Conservation (phyloP, 1,140 invertebrate genomes). For the Bombyx mandarina region DNA sequence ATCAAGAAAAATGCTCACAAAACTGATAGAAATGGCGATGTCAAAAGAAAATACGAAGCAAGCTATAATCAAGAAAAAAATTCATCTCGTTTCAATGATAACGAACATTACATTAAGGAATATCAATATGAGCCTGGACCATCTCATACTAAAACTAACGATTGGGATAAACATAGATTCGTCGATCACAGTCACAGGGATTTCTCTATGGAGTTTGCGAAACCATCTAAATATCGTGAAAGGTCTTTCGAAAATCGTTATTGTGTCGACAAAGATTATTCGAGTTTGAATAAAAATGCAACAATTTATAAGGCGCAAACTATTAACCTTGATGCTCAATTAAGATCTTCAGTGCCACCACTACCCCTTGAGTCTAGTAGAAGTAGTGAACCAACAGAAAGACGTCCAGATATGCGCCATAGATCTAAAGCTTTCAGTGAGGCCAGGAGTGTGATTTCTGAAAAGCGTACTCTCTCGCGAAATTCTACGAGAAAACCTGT, state of each 20-base stretch:
- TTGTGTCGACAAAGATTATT: slow-evolving; percentile 9
- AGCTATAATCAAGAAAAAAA: not conserved
- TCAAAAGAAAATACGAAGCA: too few species aligned
- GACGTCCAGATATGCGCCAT: slow-evolving; percentile 21
- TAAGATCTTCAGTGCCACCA: slow-evolving; percentile 26
- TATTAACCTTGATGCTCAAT: slow-evolving; percentile 36
- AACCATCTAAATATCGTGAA: slow-evolving; percentile 41
- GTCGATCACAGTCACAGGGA: slow-evolving; percentile 37
- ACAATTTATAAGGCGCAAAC: slow-evolving; percentile 45
- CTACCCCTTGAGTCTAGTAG: slow-evolving; percentile 7
- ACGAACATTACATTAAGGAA: slow-evolving; percentile 16
- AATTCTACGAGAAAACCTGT: slow-evolving; percentile 78
- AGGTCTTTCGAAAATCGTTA: slow-evolving; percentile 22
- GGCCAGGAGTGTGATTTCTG: slow-evolving; percentile 31
- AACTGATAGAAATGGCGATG: too few species aligned
- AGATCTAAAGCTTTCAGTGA: slow-evolving; percentile 41
- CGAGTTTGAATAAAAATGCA: slow-evolving; percentile 13
- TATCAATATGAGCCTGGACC: slow-evolving; percentile 25
- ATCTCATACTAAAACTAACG: slow-evolving; percentile 14
- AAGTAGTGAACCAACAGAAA: slow-evolving; percentile 23
- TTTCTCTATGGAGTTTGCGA: slow-evolving; percentile 36
- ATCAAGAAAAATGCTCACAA: too few species aligned
- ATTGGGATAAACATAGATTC: slow-evolving; percentile 26
- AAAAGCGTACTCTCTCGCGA: slow-evolving; percentile 43
- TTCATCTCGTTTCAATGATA: not conserved